A percentile compares a stretch with the other conserved stretches of the same genome.
phyloP scores from a whole-genome alignment of 2,888 invertebrate species.

The Spilarctia lutea region DNA sequence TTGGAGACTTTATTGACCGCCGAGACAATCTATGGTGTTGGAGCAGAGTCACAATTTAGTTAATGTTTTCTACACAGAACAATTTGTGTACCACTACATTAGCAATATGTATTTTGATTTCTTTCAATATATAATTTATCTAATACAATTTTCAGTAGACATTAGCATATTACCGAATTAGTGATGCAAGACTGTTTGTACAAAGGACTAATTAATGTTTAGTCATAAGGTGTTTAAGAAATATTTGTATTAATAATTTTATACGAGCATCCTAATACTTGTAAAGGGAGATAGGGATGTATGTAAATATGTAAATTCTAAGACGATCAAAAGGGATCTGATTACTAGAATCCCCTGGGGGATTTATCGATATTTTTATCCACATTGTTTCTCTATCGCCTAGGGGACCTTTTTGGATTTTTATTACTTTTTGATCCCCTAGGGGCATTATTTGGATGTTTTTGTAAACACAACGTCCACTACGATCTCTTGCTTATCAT shows the following conservation, averaged over 20 bases:
- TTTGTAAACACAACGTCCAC: no score
- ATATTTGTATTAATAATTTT: slow-evolving; percentile 11
- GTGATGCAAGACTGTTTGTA: background rate
- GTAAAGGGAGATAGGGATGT: background rate
- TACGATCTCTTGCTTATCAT: no score
- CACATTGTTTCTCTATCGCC: no score
- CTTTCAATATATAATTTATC: background rate
- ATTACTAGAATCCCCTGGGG: no score
- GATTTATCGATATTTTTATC: no score
- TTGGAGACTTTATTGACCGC: no score
- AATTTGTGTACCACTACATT: background rate
- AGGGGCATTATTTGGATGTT: no score
- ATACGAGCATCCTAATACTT: slow-evolving; percentile 25
- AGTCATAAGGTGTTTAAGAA: slow-evolving; percentile 8
- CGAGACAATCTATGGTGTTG: background rate
- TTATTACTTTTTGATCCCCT: no score
- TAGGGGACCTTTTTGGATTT: no score
- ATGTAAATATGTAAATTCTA: slow-evolving; percentile 4
- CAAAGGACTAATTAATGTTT: background rate
- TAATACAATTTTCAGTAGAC: background rate
- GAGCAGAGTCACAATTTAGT: background rate
- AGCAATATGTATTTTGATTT: background rate
- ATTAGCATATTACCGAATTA: background rate
- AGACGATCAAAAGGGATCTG: background rate
- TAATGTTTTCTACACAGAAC: background rate